Conservation (phyloP, 64 coral and sea anemone species). For the Hydrozoanthus tunicans region DNA sequence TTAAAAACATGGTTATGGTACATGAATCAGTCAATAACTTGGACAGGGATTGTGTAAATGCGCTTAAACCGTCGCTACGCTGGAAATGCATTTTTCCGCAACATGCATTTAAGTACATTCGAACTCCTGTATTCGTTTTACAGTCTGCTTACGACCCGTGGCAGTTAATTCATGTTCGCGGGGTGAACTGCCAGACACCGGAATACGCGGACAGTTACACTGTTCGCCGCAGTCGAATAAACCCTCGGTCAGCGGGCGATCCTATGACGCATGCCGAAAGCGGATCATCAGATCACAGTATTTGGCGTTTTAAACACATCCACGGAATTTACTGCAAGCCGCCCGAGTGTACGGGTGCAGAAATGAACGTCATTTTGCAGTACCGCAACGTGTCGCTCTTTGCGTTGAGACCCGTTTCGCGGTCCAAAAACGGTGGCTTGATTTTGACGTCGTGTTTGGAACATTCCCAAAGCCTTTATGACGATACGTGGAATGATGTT, state of each 20-base stretch:
- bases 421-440: conserved; percentile 57
- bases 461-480: conserved; percentile 89
- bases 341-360: conserved; percentile 80
- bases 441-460: conserved; percentile 92
- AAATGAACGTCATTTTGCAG: conserved; percentile 71
- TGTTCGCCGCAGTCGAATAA: neutral
- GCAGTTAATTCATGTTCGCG: conserved; percentile 89
- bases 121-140: conserved; percentile 87
- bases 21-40: conserved; percentile 78
- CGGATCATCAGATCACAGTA: conserved; percentile 12
- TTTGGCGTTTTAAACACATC: conserved; percentile 85
- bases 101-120: conserved; percentile 75
- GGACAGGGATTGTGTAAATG: conserved; percentile 72
- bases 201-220: conserved; percentile 67
- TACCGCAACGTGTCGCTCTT: conserved; percentile 79
- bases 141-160: conserved; percentile 97
- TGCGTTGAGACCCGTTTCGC: conserved; percentile 77
- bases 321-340: conserved; percentile 94
- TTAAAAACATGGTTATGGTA: conserved; percentile 80
- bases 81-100: conserved; percentile 99
- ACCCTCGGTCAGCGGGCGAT: neutral
- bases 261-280: neutral
- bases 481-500: conserved; percentile 79
- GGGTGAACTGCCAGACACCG: conserved; percentile 80
- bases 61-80: conserved; percentile 19